Percentiles rank a stretch among this genome's conserved stretches.
These are phyloP conservation scores for Scaptomyza pallida DNA, from an alignment of 1,140 invertebrate genomes.

Conservation along the genomic window DNA sequence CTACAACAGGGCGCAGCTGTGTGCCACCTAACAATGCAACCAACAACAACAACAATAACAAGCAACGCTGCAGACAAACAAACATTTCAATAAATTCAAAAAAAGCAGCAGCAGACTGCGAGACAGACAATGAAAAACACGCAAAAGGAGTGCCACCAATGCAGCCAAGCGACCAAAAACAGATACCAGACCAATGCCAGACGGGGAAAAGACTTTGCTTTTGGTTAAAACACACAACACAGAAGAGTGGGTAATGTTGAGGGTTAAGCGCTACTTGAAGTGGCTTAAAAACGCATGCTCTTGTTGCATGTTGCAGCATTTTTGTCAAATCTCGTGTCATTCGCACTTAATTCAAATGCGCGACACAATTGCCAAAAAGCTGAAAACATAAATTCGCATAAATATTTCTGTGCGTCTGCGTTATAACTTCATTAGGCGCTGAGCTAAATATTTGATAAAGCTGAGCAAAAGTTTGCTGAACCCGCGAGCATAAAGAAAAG, in stretches of 20 bases:
- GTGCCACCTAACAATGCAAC: constrained; percentile 48
- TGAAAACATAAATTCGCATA: constrained; percentile 26
- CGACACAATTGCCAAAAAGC: constrained; percentile 75
- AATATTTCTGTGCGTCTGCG: constrained; percentile 46
- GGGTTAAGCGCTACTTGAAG: constrained; percentile 60
- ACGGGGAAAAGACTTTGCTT: constrained; percentile 21
- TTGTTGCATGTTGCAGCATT: constrained; percentile 3
- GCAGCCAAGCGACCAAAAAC: constrained; percentile 35
- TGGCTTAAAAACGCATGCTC: constrained; percentile 74
- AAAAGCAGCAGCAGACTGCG: constrained; percentile 9
- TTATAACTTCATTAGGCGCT: constrained; percentile 69
- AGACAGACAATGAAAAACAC: constrained; percentile 65
- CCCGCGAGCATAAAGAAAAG: constrained; percentile 8
- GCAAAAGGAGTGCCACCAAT: constrained; percentile 69
- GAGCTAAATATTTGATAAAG: constrained; percentile 53
- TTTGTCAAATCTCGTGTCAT: constrained; percentile 78
- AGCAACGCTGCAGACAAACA: constrained; percentile 66
- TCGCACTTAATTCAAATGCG: constrained; percentile 84
- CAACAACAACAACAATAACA: constrained; percentile 18
- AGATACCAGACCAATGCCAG: constrained; percentile 51
- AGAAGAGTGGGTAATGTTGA: not conserved
- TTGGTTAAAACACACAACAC: constrained; percentile 2
- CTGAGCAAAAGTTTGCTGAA: constrained; percentile 49
- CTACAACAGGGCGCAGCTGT: constrained; percentile 20
- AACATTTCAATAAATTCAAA: constrained; percentile 82